These are phyloP conservation scores for Haliclystus octoradiatus DNA, from an alignment of 30 jellyfish, hydroid and myxozoan genomes.

Conservation along the genomic window DNA sequence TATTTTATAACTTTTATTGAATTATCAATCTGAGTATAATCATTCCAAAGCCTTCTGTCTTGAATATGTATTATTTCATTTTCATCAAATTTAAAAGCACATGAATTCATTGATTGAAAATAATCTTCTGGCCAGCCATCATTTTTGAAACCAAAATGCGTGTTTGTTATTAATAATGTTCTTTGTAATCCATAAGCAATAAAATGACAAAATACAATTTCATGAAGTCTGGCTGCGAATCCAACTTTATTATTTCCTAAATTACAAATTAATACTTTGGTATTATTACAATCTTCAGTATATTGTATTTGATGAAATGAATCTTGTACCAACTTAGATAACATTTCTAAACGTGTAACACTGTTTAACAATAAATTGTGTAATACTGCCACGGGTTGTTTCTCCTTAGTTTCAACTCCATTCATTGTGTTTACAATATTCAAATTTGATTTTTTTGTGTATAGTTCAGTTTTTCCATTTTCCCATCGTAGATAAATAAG, in stretches of 20 bases:
- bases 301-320: background rate
- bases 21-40: background rate
- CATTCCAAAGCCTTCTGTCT: background rate
- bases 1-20: background rate
- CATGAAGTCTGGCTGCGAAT: background rate
- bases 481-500: too few relatives aligned
- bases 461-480: too few relatives aligned
- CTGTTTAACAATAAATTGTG: too few relatives aligned
- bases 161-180: background rate
- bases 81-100: background rate
- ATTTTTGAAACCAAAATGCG: background rate
- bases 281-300: background rate
- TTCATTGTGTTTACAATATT: too few relatives aligned
- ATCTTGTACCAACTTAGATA: background rate
- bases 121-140: background rate
- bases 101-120: background rate
- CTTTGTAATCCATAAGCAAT: background rate
- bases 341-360: background rate
- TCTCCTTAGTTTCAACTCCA: too few relatives aligned
- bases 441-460: too few relatives aligned
- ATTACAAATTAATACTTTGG: background rate
- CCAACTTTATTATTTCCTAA: background rate
- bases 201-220: background rate
- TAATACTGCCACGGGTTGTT: too few relatives aligned
- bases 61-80: background rate